A percentile compares a stretch with the other conserved stretches of the same genome.
These are phyloP conservation scores for Metaphire vulgaris DNA, from an alignment of 1,140 invertebrate genomes.

Conservation along the genomic window DNA sequence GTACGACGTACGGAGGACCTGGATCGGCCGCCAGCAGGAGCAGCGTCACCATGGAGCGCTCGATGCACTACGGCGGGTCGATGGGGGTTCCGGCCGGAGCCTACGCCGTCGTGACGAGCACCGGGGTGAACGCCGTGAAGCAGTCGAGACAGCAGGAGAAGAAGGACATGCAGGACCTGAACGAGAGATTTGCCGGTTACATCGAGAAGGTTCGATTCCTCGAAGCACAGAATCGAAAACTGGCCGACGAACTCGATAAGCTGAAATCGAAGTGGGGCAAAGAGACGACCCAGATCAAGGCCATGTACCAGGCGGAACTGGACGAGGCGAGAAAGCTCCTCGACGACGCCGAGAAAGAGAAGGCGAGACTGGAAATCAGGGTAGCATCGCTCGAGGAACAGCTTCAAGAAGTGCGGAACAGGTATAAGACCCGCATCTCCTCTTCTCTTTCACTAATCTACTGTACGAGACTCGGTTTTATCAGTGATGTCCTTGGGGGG, in stretches of 20 bases:
- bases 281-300: slow-evolving; percentile 19
- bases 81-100: slow-evolving; percentile 31
- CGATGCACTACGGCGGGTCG: slow-evolving; percentile 10
- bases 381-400: slow-evolving; percentile 36
- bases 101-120: slow-evolving; percentile 39
- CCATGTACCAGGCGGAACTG: slow-evolving; percentile 27
- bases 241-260: slow-evolving; percentile 19
- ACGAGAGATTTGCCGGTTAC: slow-evolving; percentile 32
- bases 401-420: slow-evolving; percentile 38
- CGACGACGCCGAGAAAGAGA: slow-evolving; percentile 33
- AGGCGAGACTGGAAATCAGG: slow-evolving; percentile 31
- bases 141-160: slow-evolving; percentile 48
- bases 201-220: slow-evolving; percentile 32
- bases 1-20: background rate
- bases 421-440: slow-evolving; percentile 47
- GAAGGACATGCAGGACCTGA: slow-evolving; percentile 33
- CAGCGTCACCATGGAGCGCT: slow-evolving; percentile 26
- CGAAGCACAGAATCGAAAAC: slow-evolving; percentile 25
- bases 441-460: too few species aligned
- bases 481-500: too few species aligned
- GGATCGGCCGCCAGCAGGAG: slow-evolving; percentile 28
- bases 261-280: slow-evolving; percentile 22
- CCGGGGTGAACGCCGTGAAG: slow-evolving; percentile 49
- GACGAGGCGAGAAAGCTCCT: slow-evolving; percentile 33
- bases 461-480: too few species aligned